Evolutionary conservation across 2,888 invertebrate genomes (phyloP), one percentile per base, ranked within the genome.

Genomic region (Microplitis deprimator): DNA sequence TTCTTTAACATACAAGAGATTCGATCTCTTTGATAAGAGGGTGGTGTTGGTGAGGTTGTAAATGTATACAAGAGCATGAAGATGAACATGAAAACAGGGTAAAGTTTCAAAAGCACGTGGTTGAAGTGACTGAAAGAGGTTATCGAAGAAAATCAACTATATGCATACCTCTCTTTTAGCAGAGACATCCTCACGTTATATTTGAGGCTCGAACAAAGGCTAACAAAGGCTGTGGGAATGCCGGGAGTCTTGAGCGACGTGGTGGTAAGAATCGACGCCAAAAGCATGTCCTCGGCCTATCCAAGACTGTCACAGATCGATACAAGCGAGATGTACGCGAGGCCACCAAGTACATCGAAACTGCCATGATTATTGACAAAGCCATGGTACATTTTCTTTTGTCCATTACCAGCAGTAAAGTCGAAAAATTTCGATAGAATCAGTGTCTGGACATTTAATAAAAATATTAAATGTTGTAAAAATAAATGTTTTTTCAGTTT

Each of bases 101-200:
- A 60, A 50, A 67, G 73, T 73, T 50, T 73, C 29, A 41, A 73
- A 73, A 73, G 73, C 50, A 73, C 40, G 64, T 70, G 64, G 38
- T 73, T 70, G 71, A 71, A 16, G 64, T 29, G 29, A 65, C 17
- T 38, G 61, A 73, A 73, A 70, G 65, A 70, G 70, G 69, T 73
- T 68, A 75, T 76, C 67, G 64, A 68, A 61, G 68, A 74, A 75
- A 79, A 79, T 79, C 69, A 76, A 79, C 80, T 88, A 88, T 86
- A 89, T 88, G 84, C 83, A 82, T 79, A 78, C 74, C 89, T 93
- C 93, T 93, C 93, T 93, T 94, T 92, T 94, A 96, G 95, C 95
- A 96, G 95, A 97, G 97, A 91, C 97, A 98, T 94, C 98, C 98
- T 88, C 98, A 98, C 93, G 96, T 98, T 91, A 96, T 98, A 91